These are phyloP conservation scores for Morone chrysops DNA, from an alignment of 2,113 vertebrate genomes.

Conservation along the genomic window DNA sequence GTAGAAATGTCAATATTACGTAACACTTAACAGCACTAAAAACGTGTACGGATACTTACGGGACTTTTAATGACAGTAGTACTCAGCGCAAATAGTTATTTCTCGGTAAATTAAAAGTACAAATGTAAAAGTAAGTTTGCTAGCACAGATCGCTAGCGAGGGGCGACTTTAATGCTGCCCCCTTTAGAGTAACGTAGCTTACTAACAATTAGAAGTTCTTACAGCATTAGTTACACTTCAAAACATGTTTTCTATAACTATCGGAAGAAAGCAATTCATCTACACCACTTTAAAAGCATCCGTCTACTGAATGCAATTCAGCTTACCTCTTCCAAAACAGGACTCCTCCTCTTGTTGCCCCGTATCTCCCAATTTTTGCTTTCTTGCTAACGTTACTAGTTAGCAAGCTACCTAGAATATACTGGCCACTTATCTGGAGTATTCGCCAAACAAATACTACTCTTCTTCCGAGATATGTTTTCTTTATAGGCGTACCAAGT, in stretches of 20 bases:
- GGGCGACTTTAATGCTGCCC: neutral
- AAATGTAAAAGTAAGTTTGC: slow-evolving; percentile 26
- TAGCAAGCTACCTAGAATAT: slow-evolving; percentile 58
- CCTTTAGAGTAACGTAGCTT: neutral
- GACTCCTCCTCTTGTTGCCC: slow-evolving; percentile 71
- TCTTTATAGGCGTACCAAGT: neutral
- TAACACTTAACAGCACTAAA: slow-evolving; percentile 40
- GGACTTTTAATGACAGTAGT: neutral
- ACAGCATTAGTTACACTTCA: neutral
- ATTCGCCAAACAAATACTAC: neutral
- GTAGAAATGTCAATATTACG: slow-evolving; percentile 52
- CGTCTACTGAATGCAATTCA: neutral
- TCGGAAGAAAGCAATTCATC: rapidly evolving
- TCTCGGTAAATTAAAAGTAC: neutral
- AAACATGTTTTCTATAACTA: neutral
- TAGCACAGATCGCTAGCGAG: neutral
- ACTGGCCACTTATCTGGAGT: slow-evolving; percentile 32
- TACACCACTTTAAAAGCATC: neutral
- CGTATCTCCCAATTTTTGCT: slow-evolving; percentile 67
- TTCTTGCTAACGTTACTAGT: slow-evolving; percentile 68
- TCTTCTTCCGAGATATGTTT: neutral
- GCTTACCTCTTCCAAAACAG: slow-evolving; percentile 73
- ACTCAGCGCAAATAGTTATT: neutral
- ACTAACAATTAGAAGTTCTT: slow-evolving; percentile 10
- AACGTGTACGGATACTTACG: slow-evolving; percentile 2